Conservation (phyloP, 1,140 invertebrate genomes). For the Drosophila orosa region DNA sequence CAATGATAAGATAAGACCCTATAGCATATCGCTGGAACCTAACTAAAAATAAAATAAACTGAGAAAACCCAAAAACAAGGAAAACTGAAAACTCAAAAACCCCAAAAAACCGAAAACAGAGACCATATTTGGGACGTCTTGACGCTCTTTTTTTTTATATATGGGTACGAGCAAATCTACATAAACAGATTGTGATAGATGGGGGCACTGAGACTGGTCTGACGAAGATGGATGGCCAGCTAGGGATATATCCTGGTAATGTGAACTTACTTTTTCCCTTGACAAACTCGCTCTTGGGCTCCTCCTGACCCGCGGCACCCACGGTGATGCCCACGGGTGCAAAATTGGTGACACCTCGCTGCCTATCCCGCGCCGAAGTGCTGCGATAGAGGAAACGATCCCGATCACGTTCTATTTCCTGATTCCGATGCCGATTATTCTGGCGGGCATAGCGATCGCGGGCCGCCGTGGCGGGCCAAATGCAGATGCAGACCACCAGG, state of each 20-base stretch:
- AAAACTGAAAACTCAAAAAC: conserved; percentile 17
- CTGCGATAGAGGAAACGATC: conserved; percentile 40
- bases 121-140: conserved; percentile 49
- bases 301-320: conserved; percentile 33
- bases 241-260: conserved; percentile 3
- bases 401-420: conserved; percentile 35
- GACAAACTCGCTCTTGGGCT: conserved; percentile 78
- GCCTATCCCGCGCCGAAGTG: conserved; percentile 22
- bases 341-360: conserved; percentile 26
- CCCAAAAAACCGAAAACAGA: conserved; percentile 32
- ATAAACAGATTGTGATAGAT: conserved; percentile 78
- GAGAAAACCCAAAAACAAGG: conserved; percentile 12
- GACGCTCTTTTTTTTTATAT: conserved; percentile 64
- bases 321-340: conserved; percentile 16
- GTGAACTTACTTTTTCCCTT: conserved; percentile 83
- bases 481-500: conserved; percentile 51
- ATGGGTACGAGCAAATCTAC: conserved; percentile 72
- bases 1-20: conserved; percentile 51
- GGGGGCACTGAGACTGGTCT: conserved; percentile 3
- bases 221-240: conserved; percentile 42
- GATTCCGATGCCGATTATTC: conserved; percentile 42
- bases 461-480: conserved; percentile 64
- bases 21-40: conserved; percentile 38
- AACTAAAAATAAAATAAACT: conserved; percentile 5
- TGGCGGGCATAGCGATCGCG: conserved; percentile 62